phyloP scores from a whole-genome alignment of 2,113 vertebrate species.

The Salvelinus alpinus region DNA sequence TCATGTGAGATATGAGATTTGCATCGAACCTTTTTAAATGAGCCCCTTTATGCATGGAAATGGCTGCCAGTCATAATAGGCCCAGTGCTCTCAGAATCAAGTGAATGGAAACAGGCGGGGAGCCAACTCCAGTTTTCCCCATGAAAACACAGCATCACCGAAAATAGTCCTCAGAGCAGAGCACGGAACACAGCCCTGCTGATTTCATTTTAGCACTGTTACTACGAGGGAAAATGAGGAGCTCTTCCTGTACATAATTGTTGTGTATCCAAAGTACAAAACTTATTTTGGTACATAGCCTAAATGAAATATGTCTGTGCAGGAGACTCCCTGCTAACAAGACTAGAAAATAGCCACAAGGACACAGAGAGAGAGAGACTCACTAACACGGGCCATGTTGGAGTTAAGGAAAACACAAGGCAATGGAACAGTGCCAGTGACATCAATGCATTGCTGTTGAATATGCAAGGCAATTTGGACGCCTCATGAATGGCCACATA shows the following conservation, averaged over 20 bases:
- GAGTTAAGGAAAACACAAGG: constrained; percentile 35
- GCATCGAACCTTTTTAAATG: constrained; percentile 79
- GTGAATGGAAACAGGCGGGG: constrained; percentile 76
- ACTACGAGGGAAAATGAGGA: constrained; percentile 78
- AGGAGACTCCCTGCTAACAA: constrained; percentile 56
- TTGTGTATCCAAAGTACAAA: constrained; percentile 62
- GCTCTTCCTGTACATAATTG: constrained; percentile 79
- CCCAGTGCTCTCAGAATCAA: constrained; percentile 69
- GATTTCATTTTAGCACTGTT: constrained; percentile 82
- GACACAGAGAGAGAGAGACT: constrained; percentile 17
- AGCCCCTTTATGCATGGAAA: constrained; percentile 71
- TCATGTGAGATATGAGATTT: constrained; percentile 79
- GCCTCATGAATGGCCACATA: constrained; percentile 10
- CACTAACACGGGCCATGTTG: constrained; percentile 23
- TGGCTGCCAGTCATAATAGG: constrained; percentile 83
- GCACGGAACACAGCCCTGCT: constrained; percentile 62
- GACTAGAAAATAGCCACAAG: constrained; percentile 54
- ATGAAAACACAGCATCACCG: constrained; percentile 54
- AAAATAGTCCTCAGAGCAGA: constrained; percentile 72
- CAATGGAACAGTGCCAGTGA: constrained; percentile 5
- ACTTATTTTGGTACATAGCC: constrained; percentile 39
- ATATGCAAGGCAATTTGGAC: constrained; percentile 25
- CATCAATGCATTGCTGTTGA: constrained; percentile 26
- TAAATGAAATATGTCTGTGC: constrained; percentile 54
- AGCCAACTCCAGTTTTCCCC: constrained; percentile 65